A percentile compares a stretch with the other conserved stretches of the same genome.
These are phyloP conservation scores for Echinops telfairi DNA, from an alignment of 2,113 vertebrate species.

Conservation along the genomic window DNA sequence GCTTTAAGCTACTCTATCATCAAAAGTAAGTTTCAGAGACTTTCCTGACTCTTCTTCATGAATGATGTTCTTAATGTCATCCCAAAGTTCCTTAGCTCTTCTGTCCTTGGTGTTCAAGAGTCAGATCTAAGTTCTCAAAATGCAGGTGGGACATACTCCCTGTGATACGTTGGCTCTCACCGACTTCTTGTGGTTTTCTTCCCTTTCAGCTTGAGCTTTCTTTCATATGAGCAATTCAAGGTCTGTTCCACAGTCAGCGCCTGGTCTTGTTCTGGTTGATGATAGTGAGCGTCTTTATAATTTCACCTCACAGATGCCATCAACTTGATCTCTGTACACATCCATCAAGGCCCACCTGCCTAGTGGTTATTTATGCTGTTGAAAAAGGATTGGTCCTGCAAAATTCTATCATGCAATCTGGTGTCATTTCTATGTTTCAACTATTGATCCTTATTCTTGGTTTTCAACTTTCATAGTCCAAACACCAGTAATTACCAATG, in stretches of 20 bases:
- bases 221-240: background rate
- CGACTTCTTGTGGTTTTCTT: background rate
- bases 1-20: background rate
- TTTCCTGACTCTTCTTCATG: background rate
- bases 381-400: background rate
- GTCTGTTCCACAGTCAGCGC: background rate
- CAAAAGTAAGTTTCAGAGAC: background rate
- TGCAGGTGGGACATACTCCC: background rate
- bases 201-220: background rate
- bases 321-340: background rate
- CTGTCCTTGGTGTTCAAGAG: background rate
- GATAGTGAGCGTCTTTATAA: background rate
- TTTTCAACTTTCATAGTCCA: background rate
- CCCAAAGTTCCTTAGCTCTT: background rate
- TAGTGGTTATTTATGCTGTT: background rate
- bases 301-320: background rate
- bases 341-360: background rate
- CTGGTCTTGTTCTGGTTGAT: background rate
- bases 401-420: background rate
- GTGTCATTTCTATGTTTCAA: background rate
- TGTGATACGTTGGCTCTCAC: background rate
- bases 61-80: background rate
- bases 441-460: background rate
- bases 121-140: background rate
- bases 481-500: background rate